Evolutionary conservation across 1,140 invertebrate species (phyloP), one percentile per base, ranked within the genome.

Genomic region (Zaprionus nigranus): DNA sequence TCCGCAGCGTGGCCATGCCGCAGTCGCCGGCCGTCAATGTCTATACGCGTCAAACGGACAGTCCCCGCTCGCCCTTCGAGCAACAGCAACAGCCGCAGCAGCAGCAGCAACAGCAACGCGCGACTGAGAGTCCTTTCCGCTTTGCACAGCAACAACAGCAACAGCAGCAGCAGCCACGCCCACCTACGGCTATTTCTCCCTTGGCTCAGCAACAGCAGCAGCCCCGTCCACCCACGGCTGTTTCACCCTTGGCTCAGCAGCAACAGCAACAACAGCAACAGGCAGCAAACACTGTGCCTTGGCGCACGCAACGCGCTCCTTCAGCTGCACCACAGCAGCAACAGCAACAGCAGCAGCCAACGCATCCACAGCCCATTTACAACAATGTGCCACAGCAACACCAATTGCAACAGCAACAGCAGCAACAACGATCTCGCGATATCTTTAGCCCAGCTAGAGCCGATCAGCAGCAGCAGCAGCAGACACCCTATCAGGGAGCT

Each of bases 21-120:
- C 80, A 81, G 59, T 87, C 91, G 20, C 88, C 83, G 12, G 66
- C 79, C 61, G 83, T 82, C 7, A 81, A 77, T 77, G 79, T 91
- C n/a, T 92, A 90, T n/a, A 90, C 85, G 17, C 79, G 88, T 11
- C 90, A 92, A 77, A 69, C 86, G 40, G 90, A 91, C 5, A 83
- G 78, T 81, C 90, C 86, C 40, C 76, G 69, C 15, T 88, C 84
- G 12, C 85, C 85, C 6, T 90, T 88, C 22, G 84, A 87, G 46
- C 62, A 51, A 53, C 68, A 68, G 49, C 62, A 51, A 53, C 68
- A 68, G 49, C 51, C 28, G 20, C 61, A 65, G 38, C 68, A 51
- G 11, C 61, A 51, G 11, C 56, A 49, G 26, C 64, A 69, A 40
- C 38, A 72, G 34, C 81, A 66, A 36, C 81, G 83, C 22, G 77